Evolutionary conservation across 1,140 invertebrate genomes (phyloP).

Genomic region (Dendroctonus valens): DNA sequence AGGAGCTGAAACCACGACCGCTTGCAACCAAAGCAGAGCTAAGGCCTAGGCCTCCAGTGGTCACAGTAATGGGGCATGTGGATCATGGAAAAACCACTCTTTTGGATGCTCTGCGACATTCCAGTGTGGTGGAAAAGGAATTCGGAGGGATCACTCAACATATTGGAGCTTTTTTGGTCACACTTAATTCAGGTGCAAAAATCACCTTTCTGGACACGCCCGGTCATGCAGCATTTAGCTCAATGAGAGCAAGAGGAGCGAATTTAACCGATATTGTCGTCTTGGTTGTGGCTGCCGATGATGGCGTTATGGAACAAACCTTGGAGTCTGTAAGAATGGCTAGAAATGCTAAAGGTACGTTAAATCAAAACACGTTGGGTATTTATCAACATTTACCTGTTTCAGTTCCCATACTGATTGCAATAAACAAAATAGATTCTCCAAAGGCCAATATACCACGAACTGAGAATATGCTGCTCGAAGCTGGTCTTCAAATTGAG

Average conservation of each 20-base stretch:
- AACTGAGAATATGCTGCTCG: slow-evolving; percentile 71
- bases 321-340: slow-evolving; percentile 78
- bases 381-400: slow-evolving; percentile 30
- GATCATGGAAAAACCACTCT: slow-evolving; percentile 99
- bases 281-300: slow-evolving; percentile 96
- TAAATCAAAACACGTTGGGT: neutral
- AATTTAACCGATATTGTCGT: slow-evolving; percentile 93
- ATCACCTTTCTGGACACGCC: slow-evolving; percentile 99
- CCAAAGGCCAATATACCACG: slow-evolving; percentile 76
- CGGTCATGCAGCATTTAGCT: slow-evolving; percentile 94
- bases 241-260: slow-evolving; percentile 91
- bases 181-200: slow-evolving; percentile 62
- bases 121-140: slow-evolving; percentile 84
- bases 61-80: slow-evolving; percentile 99
- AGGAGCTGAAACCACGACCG: slow-evolving; percentile 45
- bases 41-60: slow-evolving; percentile 77
- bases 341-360: slow-evolving; percentile 64
- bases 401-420: slow-evolving; percentile 92
- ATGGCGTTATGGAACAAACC: slow-evolving; percentile 99
- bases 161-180: slow-evolving; percentile 95
- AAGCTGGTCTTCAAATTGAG: slow-evolving; percentile 82
- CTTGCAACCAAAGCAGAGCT: slow-evolving; percentile 65
- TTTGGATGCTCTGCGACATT: slow-evolving; percentile 84
- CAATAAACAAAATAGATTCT: slow-evolving; percentile 99
- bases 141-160: slow-evolving; percentile 99